A percentile compares a stretch with the other conserved stretches of the same genome.
These are phyloP conservation scores for Aphidius gifuensis DNA, from an alignment of 1,140 invertebrate genomes.

Conservation along the genomic window DNA sequence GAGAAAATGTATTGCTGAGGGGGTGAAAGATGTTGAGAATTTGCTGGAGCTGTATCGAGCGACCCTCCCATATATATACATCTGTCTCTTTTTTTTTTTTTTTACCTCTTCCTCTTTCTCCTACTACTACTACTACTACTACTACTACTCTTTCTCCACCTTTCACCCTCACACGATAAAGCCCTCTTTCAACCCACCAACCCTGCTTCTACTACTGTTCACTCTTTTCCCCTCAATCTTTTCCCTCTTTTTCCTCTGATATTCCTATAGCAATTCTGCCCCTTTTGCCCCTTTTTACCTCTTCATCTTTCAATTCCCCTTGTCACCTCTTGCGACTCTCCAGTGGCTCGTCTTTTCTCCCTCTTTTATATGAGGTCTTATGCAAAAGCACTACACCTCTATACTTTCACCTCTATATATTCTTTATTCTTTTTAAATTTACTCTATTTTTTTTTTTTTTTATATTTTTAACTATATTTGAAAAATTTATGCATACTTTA, in stretches of 20 bases:
- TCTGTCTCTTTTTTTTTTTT: slow-evolving; percentile 46
- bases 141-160: slow-evolving; percentile 20
- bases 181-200: slow-evolving; percentile 19
- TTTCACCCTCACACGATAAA: slow-evolving; percentile 5
- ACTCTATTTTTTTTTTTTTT: too few species aligned
- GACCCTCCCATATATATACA: slow-evolving; percentile 57
- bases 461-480: too few species aligned
- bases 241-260: slow-evolving; percentile 51
- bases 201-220: slow-evolving; percentile 15
- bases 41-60: slow-evolving; percentile 58
- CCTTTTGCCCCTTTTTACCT: slow-evolving; percentile 38
- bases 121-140: slow-evolving; percentile 9
- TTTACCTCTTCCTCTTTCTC: slow-evolving; percentile 18
- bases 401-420: slow-evolving; percentile 1
- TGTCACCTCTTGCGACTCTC: slow-evolving; percentile 26
- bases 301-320: slow-evolving; percentile 39
- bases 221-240: slow-evolving; percentile 34
- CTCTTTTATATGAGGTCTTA: slow-evolving; percentile 40
- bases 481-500: too few species aligned
- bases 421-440: slow-evolving; percentile 6
- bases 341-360: slow-evolving; percentile 22
- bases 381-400: slow-evolving; percentile 6
- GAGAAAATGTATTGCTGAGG: slow-evolving; percentile 14
- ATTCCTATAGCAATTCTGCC: slow-evolving; percentile 40
- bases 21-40: slow-evolving; percentile 20